Evolutionary conservation across 2,113 vertebrate species (phyloP).

Genomic region (Thalassoma bifasciatum): DNA sequence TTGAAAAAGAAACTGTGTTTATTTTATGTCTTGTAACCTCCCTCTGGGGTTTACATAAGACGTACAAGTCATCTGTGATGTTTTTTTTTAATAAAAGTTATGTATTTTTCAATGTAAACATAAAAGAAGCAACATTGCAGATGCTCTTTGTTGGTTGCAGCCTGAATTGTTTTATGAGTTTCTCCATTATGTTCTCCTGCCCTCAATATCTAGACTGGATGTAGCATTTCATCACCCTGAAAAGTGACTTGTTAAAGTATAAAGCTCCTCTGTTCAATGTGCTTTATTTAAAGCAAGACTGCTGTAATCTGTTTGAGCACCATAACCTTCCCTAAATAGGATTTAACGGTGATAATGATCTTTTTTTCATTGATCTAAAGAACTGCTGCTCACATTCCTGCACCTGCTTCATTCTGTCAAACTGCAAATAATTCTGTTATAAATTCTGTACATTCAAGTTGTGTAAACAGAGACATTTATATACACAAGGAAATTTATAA

Average conservation of each 20-base stretch:
- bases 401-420: constrained; percentile 14
- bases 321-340: background rate
- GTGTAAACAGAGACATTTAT: constrained; percentile 29
- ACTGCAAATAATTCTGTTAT: background rate
- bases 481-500: constrained; percentile 37
- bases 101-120: no score
- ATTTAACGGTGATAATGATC: background rate
- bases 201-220: background rate
- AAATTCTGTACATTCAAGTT: background rate
- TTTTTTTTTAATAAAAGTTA: no score
- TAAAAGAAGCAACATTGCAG: background rate
- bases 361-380: no score
- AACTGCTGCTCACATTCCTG: constrained; percentile 29
- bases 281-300: constrained; percentile 1
- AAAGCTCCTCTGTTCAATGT: constrained; percentile 4
- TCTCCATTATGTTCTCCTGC: background rate
- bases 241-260: background rate
- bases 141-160: background rate
- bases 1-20: no score
- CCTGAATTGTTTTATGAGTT: background rate
- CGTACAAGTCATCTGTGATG: background rate
- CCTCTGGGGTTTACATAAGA: no score
- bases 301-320: background rate
- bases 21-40: background rate
- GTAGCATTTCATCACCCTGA: background rate